These are phyloP conservation scores for Actinia tenebrosa DNA, from an alignment of 64 coral and sea anemone species.

Conservation along the genomic window DNA sequence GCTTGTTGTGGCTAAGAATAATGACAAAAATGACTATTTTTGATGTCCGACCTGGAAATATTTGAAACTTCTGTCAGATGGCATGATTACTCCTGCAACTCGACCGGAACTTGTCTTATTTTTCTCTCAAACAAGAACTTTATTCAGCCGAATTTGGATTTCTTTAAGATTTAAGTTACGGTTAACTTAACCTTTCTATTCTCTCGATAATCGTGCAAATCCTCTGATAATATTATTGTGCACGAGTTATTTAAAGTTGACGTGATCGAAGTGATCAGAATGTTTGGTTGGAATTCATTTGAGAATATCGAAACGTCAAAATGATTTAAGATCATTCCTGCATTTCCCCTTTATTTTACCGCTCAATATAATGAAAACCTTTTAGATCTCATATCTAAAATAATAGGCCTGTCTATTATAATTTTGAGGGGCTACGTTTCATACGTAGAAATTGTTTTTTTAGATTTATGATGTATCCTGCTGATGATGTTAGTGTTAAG, in stretches of 20 bases:
- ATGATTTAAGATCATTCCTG: conserved; percentile 3
- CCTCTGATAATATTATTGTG: background rate
- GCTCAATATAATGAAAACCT: background rate
- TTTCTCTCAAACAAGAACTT: background rate
- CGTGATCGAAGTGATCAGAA: background rate
- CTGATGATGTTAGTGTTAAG: background rate
- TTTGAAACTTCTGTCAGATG: background rate
- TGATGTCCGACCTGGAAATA: background rate
- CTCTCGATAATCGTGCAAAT: background rate
- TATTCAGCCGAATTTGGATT: background rate
- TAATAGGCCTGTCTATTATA: background rate
- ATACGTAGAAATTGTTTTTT: background rate
- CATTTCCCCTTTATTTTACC: background rate
- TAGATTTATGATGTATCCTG: background rate
- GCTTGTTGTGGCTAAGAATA: conserved; percentile 3
- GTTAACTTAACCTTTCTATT: background rate
- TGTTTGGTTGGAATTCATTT: background rate
- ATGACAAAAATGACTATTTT: background rate
- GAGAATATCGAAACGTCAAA: background rate
- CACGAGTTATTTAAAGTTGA: background rate
- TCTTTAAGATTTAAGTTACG: background rate
- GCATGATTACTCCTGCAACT: background rate
- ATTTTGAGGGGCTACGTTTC: background rate
- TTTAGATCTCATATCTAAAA: background rate
- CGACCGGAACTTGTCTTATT: background rate